Evolutionary conservation across 2,797 vertebrate genomes (phyloP).

Genomic region (Ispidina lecontei): DNA sequence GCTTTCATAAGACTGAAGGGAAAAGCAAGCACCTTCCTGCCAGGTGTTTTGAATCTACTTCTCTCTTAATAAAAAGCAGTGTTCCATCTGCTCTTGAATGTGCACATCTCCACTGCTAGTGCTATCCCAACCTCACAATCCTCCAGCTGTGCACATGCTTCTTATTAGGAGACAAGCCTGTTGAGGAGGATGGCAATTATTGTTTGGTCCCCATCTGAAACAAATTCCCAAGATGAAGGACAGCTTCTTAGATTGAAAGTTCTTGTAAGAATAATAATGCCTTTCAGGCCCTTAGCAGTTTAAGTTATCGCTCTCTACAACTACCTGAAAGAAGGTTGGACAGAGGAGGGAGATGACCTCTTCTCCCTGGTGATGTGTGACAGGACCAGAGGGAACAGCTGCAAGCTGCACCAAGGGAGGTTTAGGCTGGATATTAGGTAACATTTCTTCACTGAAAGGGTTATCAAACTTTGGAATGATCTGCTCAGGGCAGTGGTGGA

Average conservation of each 20-base stretch:
- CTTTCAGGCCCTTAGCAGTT: conserved; percentile 38
- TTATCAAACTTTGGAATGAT: too few relatives aligned
- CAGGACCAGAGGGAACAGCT: too few relatives aligned
- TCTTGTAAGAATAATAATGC: conserved; percentile 52
- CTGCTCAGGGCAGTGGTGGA: too few relatives aligned
- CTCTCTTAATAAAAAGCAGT: conserved; percentile 63
- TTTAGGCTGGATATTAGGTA: too few relatives aligned
- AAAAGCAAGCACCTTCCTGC: conserved; percentile 33
- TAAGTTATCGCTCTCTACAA: background rate
- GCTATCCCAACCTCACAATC: conserved; percentile 24
- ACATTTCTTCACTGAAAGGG: too few relatives aligned
- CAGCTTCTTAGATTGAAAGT: conserved; percentile 36
- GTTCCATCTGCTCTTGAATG: conserved; percentile 50
- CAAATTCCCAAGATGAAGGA: conserved; percentile 61
- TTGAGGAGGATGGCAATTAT: background rate
- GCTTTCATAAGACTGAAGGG: conserved; percentile 7
- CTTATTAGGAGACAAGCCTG: conserved; percentile 48
- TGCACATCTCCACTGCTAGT: background rate
- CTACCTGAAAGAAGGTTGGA: too few relatives aligned
- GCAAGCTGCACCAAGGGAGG: too few relatives aligned
- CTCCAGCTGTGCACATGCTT: conserved; percentile 32
- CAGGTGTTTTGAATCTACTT: conserved; percentile 71
- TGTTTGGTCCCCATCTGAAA: conserved; percentile 51
- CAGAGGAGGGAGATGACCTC: too few relatives aligned
- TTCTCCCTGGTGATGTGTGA: too few relatives aligned